Evolutionary conservation across 1,140 invertebrate genomes (phyloP).

Genomic region (Solenopsis invicta): DNA sequence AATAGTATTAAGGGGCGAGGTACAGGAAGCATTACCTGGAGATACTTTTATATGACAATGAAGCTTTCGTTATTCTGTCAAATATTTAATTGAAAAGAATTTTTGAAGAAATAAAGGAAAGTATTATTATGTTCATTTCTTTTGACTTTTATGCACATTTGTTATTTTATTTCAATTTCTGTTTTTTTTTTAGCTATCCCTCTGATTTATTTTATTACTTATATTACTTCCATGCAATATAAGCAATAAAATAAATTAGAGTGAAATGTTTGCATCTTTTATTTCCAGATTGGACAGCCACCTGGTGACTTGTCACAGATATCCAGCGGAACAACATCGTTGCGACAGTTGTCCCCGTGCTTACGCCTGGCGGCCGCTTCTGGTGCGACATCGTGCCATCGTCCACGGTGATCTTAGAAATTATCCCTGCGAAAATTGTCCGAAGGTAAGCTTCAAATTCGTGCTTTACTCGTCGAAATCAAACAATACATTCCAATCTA

Average conservation of each 20-base stretch:
- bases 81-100: neutral
- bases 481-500: constrained; percentile 57
- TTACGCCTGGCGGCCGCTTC: constrained; percentile 93
- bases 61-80: neutral
- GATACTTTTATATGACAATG: neutral
- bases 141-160: neutral
- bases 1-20: constrained; percentile 1
- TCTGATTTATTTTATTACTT: neutral
- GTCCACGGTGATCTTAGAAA: constrained; percentile 92
- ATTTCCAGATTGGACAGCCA: constrained; percentile 93
- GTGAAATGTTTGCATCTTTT: neutral
- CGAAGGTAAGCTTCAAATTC: constrained; percentile 89
- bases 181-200: neutral
- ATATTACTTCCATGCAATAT: neutral
- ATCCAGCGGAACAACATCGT: constrained; percentile 91
- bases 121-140: neutral
- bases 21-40: neutral
- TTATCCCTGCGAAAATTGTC: constrained; percentile 98
- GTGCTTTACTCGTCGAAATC: neutral
- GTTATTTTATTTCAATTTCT: neutral
- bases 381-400: constrained; percentile 94
- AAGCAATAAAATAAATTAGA: neutral
- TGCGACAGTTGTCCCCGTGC: constrained; percentile 95
- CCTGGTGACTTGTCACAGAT: constrained; percentile 92
- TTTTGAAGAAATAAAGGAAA: neutral